These are phyloP conservation scores for Drosophila cracens DNA, from an alignment of 2,888 invertebrate species.

Conservation along the genomic window DNA sequence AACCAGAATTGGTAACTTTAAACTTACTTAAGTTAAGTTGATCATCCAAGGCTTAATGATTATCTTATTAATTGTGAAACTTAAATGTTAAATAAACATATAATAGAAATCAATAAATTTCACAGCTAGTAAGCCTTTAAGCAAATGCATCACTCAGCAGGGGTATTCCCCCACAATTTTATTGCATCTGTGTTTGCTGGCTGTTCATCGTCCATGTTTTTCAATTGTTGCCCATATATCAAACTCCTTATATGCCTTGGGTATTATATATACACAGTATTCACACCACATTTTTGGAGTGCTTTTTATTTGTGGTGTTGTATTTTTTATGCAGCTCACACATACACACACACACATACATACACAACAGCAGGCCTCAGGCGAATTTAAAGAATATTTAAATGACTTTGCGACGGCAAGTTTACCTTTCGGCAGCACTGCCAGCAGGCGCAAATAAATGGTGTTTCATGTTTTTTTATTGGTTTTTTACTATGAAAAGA, in stretches of 20 bases:
- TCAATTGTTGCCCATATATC: slow-evolving; percentile 43
- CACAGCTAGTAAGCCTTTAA: background rate
- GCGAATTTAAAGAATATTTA: slow-evolving; percentile 39
- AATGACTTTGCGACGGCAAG: slow-evolving; percentile 29
- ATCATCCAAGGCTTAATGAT: background rate
- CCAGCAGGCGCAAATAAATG: slow-evolving; percentile 3
- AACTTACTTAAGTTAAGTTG: background rate
- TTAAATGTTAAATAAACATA: no score
- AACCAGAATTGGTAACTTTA: background rate
- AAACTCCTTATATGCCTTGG: slow-evolving; percentile 24
- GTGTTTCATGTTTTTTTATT: slow-evolving; percentile 4
- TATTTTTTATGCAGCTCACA: slow-evolving; percentile 11
- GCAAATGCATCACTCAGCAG: slow-evolving; percentile 1
- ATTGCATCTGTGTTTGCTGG: slow-evolving; percentile 1
- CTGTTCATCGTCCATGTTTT: slow-evolving; percentile 2
- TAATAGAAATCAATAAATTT: background rate
- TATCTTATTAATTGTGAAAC: background rate
- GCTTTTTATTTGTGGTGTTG: slow-evolving; percentile 11
- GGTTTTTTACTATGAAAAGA: slow-evolving; percentile 5
- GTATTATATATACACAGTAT: slow-evolving; percentile 22
- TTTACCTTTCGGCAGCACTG: slow-evolving; percentile 14
- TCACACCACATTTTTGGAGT: slow-evolving; percentile 21
- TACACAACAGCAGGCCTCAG: slow-evolving; percentile 13
- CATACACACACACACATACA: background rate
- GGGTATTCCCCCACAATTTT: slow-evolving; percentile 7